Evolutionary conservation across 2,113 vertebrate species (phyloP).

Genomic region (Austrofundulus limnaeus): DNA sequence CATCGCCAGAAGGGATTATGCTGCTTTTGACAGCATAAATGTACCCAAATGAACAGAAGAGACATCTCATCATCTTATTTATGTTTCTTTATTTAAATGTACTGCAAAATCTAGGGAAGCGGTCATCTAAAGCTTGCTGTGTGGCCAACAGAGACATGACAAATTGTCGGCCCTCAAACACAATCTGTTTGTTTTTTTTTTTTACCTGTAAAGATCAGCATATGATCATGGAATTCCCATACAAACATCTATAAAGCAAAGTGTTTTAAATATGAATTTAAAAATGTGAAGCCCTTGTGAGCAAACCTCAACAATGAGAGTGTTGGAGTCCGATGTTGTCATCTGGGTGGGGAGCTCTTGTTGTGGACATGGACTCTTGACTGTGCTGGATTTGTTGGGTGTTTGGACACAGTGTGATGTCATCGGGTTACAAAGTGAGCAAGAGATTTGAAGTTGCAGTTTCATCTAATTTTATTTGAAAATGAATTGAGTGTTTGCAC

Average conservation of each 20-base stretch:
- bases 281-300: constrained; percentile 35
- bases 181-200: too few relatives aligned
- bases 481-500: too few relatives aligned
- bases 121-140: too few relatives aligned
- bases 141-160: too few relatives aligned
- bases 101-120: too few relatives aligned
- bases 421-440: constrained; percentile 41
- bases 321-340: constrained; percentile 54
- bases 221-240: not conserved
- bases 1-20: too few relatives aligned
- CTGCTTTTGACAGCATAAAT: too few relatives aligned
- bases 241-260: not conserved
- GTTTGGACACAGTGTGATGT: constrained; percentile 57
- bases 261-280: not conserved
- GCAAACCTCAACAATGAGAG: constrained; percentile 15
- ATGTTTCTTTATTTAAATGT: too few relatives aligned
- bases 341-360: constrained; percentile 52
- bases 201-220: too few relatives aligned
- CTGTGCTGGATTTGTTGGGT: constrained; percentile 37
- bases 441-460: constrained; percentile 32
- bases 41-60: too few relatives aligned
- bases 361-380: constrained; percentile 51
- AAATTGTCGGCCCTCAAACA: too few relatives aligned
- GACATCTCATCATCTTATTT: too few relatives aligned
- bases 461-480: constrained; percentile 9